These are phyloP conservation scores for Nycticryphes semicollaris DNA, from an alignment of 2,113 vertebrate species.

Conservation along the genomic window DNA sequence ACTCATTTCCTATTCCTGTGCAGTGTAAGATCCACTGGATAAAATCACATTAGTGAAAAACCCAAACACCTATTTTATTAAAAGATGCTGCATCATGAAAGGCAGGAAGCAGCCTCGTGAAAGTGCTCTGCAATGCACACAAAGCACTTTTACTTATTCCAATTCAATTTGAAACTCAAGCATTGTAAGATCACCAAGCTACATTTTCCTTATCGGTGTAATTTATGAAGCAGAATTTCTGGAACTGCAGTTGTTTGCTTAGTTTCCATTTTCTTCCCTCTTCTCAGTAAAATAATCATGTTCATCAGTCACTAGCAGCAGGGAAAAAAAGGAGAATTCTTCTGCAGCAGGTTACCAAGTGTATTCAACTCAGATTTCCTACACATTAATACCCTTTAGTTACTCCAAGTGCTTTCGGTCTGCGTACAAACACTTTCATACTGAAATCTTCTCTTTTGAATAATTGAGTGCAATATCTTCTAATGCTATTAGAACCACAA, in stretches of 20 bases:
- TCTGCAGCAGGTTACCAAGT: not conserved
- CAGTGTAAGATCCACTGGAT: not conserved
- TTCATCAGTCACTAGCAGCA: not conserved
- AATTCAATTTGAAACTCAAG: conserved; percentile 11
- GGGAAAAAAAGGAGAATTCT: not conserved
- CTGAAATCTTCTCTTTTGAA: conserved; percentile 8
- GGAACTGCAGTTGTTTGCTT: conserved; percentile 38
- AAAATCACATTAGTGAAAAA: not conserved
- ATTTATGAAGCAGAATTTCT: conserved; percentile 63
- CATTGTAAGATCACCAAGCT: not conserved
- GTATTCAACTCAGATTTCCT: conserved; percentile 22
- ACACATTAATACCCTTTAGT: conserved; percentile 15
- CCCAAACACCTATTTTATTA: conserved; percentile 12
- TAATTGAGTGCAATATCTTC: conserved; percentile 26
- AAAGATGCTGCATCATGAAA: not conserved
- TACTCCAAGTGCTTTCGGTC: not conserved
- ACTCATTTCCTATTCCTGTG: not conserved
- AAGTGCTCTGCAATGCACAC: not conserved
- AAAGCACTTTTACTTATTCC: conserved; percentile 27
- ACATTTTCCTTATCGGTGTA: conserved; percentile 46
- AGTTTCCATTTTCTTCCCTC: conserved; percentile 19
- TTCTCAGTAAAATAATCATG: conserved; percentile 39
- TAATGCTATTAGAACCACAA: not conserved
- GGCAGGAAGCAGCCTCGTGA: not conserved
- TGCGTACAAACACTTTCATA: not conserved